phyloP scores from a whole-genome alignment of 2,113 vertebrate species.

The Alectura lathami region DNA sequence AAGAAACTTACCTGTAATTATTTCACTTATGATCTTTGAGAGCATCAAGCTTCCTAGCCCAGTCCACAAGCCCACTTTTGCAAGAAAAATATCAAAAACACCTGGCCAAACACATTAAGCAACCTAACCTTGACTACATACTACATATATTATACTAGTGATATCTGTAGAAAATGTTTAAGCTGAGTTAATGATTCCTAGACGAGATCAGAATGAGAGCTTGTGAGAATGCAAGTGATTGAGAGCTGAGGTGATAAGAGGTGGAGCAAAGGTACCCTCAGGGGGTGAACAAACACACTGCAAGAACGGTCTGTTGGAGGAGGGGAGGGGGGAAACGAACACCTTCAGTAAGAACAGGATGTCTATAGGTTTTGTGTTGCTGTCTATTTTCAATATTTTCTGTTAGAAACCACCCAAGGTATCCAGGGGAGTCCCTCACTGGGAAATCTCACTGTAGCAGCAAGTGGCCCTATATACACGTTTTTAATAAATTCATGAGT shows the following conservation, averaged over 20 bases:
- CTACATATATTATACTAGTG: not conserved
- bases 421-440: not conserved
- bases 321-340: not conserved
- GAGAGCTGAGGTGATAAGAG: not conserved
- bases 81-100: not conserved
- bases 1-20: not conserved
- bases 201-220: not conserved
- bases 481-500: not conserved
- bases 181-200: not conserved
- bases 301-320: not conserved
- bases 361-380: not conserved
- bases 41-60: not conserved
- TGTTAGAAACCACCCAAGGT: not conserved
- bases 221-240: not conserved
- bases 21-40: not conserved
- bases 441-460: not conserved
- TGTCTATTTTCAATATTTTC: not conserved
- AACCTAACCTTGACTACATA: constrained; percentile 4
- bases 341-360: not conserved
- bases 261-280: not conserved
- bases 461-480: not conserved
- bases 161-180: constrained; percentile 1
- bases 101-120: not conserved
- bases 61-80: not conserved
- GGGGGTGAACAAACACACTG: not conserved